These are phyloP conservation scores for Neoscelio sp. DNA, from an alignment of 2,888 invertebrate species.

Conservation along the genomic window DNA sequence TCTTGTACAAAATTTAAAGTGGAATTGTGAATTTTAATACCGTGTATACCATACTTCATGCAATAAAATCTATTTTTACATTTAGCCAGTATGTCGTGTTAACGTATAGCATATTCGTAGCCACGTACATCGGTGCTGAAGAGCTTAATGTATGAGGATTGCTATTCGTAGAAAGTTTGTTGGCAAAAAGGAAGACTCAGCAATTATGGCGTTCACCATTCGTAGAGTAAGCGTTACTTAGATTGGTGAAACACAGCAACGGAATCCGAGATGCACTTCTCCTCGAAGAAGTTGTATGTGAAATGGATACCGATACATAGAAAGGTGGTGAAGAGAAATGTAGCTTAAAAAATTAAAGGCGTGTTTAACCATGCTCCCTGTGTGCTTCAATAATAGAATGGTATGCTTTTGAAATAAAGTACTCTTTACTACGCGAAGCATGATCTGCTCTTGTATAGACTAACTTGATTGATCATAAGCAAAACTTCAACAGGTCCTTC, in stretches of 20 bases:
- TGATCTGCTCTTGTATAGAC: slow-evolving; percentile 42
- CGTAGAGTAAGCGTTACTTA: slow-evolving; percentile 30
- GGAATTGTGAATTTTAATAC: too few species aligned
- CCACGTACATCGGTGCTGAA: slow-evolving; percentile 21
- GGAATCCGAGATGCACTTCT: slow-evolving; percentile 41
- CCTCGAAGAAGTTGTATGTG: slow-evolving; percentile 32
- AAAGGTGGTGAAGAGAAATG: slow-evolving; percentile 38
- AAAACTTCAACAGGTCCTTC: slow-evolving; percentile 78
- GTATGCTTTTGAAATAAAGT: slow-evolving; percentile 78
- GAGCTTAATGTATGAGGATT: slow-evolving; percentile 31
- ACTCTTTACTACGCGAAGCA: slow-evolving; percentile 42
- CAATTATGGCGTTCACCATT: slow-evolving; percentile 35
- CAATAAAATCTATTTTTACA: slow-evolving; percentile 21
- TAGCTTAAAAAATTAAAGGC: slow-evolving; percentile 65
- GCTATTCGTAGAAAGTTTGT: slow-evolving; percentile 59
- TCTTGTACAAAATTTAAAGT: too few species aligned
- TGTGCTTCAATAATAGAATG: slow-evolving; percentile 80
- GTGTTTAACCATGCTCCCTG: slow-evolving; percentile 66
- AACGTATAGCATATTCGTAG: slow-evolving; percentile 32
- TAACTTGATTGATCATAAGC: slow-evolving; percentile 77
- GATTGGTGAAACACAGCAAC: slow-evolving; percentile 31
- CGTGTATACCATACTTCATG: too few species aligned
- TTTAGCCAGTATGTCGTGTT: slow-evolving; percentile 34
- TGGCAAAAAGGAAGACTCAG: slow-evolving; percentile 51
- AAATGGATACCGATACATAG: slow-evolving; percentile 46